Conservation (phyloP, 2,797 vertebrate genomes). For the Myotis pilosus region DNA sequence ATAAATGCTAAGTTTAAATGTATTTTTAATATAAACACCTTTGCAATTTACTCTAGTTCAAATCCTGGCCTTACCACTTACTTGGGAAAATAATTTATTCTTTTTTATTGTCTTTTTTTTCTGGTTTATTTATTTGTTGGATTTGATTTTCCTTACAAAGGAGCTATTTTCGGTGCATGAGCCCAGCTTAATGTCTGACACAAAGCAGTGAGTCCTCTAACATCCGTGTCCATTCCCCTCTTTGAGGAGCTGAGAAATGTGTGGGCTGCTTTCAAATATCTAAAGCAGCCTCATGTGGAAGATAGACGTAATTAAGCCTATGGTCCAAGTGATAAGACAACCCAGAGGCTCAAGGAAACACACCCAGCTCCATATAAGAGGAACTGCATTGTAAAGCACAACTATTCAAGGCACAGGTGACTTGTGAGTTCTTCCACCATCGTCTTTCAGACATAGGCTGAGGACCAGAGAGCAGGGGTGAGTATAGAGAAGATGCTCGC, state of each 20-base stretch:
- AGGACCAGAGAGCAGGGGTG: background rate
- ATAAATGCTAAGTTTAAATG: background rate
- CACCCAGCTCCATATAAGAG: background rate
- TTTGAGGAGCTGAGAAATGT: background rate
- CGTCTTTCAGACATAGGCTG: background rate
- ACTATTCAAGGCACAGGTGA: background rate
- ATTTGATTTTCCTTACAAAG: constrained; percentile 11
- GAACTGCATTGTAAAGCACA: background rate
- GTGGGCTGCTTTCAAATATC: background rate
- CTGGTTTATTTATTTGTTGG: background rate
- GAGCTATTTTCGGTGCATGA: background rate
- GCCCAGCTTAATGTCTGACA: background rate
- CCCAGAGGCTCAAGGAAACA: background rate
- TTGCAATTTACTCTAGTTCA: background rate
- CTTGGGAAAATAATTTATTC: background rate
- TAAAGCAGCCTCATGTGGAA: background rate
- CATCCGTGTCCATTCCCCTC: background rate
- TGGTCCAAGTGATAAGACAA: background rate
- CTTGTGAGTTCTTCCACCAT: background rate
- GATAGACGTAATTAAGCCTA: background rate
- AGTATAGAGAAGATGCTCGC: background rate
- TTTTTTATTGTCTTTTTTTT: background rate
- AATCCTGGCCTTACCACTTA: background rate
- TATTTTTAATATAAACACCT: background rate
- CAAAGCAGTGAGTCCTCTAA: background rate